These are phyloP conservation scores for Rallus crepitans DNA, from an alignment of 2,797 vertebrate genomes.

Conservation along the genomic window DNA sequence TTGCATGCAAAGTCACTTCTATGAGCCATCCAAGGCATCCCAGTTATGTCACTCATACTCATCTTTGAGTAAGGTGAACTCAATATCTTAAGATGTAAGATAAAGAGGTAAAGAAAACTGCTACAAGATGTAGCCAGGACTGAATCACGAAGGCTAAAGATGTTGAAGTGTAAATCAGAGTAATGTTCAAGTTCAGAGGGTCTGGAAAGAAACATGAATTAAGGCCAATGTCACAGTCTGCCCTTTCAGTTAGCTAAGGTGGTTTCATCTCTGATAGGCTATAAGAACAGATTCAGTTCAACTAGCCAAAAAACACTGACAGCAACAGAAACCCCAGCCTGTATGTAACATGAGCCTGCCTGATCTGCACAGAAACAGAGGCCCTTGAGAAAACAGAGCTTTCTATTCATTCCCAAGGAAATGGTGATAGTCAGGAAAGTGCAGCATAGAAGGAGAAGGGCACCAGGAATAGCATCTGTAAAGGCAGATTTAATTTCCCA, in stretches of 20 bases:
- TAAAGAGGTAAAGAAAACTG: slow-evolving; percentile 27
- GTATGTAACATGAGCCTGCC: neutral
- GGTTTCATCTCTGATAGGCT: neutral
- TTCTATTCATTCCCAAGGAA: slow-evolving; percentile 31
- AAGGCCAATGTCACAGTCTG: neutral
- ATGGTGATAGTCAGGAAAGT: neutral
- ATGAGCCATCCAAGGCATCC: neutral
- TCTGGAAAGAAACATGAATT: neutral
- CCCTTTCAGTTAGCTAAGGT: neutral
- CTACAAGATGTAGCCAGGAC: slow-evolving; percentile 16
- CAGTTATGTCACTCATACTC: neutral
- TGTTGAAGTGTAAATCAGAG: neutral
- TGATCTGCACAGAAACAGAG: neutral
- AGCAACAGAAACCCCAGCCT: slow-evolving; percentile 39
- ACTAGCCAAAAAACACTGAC: neutral
- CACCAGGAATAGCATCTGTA: slow-evolving; percentile 19
- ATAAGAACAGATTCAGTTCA: neutral
- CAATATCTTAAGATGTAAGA: slow-evolving; percentile 15
- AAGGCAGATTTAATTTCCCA: slow-evolving; percentile 87
- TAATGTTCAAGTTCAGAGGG: neutral
- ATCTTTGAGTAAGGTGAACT: slow-evolving; percentile 13
- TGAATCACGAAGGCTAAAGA: slow-evolving; percentile 30
- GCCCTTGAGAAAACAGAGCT: slow-evolving; percentile 20
- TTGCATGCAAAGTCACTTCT: neutral
- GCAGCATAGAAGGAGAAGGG: slow-evolving; percentile 32